Conservation (phyloP, 2,888 invertebrate species). For the Spodoptera exigua region DNA sequence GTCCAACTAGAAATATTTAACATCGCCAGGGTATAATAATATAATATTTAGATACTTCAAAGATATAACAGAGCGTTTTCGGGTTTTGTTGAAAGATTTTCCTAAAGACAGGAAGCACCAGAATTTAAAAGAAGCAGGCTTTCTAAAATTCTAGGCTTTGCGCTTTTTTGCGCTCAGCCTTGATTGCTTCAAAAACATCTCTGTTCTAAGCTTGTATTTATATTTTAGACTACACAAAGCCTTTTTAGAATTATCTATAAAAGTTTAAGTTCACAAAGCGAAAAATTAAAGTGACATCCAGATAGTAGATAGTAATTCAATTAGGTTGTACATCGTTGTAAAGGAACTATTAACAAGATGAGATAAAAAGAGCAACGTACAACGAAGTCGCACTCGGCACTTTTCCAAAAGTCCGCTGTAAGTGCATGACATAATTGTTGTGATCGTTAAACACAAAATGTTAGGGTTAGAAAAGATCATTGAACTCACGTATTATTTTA, state of each 20-base stretch:
- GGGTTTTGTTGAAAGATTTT: too few species aligned
- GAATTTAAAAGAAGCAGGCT: too few species aligned
- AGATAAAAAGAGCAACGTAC: neutral
- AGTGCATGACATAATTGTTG: constrained; percentile 29
- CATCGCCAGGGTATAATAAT: too few species aligned
- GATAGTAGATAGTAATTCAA: neutral
- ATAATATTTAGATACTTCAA: too few species aligned
- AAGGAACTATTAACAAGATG: neutral
- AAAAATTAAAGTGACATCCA: constrained; percentile 3
- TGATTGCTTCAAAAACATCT: constrained; percentile 15
- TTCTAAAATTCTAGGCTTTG: constrained; percentile 33
- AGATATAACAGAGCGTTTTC: too few species aligned
- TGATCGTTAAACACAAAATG: constrained; percentile 38
- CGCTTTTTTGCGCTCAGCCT: too few species aligned
- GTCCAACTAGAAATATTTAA: too few species aligned
- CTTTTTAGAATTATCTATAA: constrained; percentile 5
- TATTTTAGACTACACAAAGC: neutral
- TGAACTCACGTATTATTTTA: constrained; percentile 37
- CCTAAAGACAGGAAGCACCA: too few species aligned
- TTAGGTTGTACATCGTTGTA: neutral
- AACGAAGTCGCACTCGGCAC: constrained; percentile 26
- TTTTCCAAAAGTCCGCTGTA: constrained; percentile 26
- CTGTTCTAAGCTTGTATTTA: constrained; percentile 13
- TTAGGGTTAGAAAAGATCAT: constrained; percentile 19
- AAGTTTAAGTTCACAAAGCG: neutral